These are phyloP conservation scores for Myotis pilosus DNA, from an alignment of 2,797 vertebrate species.

Conservation along the genomic window DNA sequence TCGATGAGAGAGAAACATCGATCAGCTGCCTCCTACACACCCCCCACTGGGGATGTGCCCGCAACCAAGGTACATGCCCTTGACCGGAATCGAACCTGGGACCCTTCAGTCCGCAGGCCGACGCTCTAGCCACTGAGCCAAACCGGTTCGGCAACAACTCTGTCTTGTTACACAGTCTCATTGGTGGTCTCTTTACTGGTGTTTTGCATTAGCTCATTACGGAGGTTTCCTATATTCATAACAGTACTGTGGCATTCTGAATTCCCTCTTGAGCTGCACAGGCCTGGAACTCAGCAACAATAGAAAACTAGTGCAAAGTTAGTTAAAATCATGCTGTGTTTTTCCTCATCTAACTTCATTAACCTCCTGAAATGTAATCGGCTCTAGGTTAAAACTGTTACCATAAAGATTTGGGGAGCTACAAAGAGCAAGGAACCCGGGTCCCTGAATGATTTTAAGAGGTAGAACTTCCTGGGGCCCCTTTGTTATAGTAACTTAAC, in stretches of 20 bases:
- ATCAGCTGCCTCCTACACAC: too few relatives aligned
- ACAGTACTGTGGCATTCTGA: neutral
- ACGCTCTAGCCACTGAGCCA: too few relatives aligned
- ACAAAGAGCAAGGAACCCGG: neutral
- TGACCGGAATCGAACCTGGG: too few relatives aligned
- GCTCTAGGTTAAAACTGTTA: neutral
- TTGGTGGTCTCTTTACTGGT: neutral
- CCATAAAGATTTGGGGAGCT: neutral
- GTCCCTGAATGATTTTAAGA: neutral
- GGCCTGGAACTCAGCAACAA: neutral
- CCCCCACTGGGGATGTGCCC: too few relatives aligned
- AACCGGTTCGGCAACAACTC: too few relatives aligned
- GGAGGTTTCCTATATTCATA: neutral
- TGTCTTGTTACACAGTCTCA: neutral
- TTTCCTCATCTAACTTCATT: neutral
- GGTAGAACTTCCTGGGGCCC: neutral
- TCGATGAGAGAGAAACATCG: too few relatives aligned
- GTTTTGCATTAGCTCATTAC: neutral
- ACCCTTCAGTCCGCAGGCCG: too few relatives aligned
- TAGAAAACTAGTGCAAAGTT: neutral
- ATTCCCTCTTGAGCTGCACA: neutral
- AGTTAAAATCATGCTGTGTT: constrained; percentile 27
- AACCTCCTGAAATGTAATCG: constrained; percentile 25
- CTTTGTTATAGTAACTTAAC: neutral
- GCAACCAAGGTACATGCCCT: too few relatives aligned